A percentile compares a stretch with the other conserved stretches of the same genome.
phyloP scores from a whole-genome alignment of 2,797 vertebrate species.

The Luscinia megarhynchos region DNA sequence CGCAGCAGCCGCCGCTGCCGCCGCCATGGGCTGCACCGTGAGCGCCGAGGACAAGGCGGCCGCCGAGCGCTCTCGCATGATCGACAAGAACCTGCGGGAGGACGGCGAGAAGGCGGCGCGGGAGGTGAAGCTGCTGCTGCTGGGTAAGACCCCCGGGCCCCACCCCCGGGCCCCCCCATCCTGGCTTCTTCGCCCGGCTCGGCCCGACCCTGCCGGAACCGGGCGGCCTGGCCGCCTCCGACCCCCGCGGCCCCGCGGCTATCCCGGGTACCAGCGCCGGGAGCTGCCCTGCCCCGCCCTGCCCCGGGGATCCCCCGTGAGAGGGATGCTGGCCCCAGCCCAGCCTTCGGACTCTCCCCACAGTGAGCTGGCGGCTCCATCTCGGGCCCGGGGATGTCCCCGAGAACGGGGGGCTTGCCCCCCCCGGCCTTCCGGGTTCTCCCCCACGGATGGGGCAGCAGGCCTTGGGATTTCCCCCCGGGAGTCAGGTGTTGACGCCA shows the following conservation, averaged over 20 bases:
- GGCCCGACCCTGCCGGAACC: background rate
- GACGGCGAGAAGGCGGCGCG: slow-evolving; percentile 96
- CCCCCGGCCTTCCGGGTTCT: background rate
- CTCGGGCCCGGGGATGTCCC: background rate
- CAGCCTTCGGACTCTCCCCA: background rate
- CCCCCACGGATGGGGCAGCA: background rate
- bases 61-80: slow-evolving; percentile 96
- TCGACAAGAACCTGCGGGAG: slow-evolving; percentile 96
- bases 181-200: background rate
- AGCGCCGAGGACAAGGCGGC: slow-evolving; percentile 98
- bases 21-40: slow-evolving; percentile 95
- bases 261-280: background rate
- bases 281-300: background rate
- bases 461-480: background rate
- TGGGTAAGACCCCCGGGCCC: slow-evolving; percentile 80
- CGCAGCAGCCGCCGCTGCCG: background rate
- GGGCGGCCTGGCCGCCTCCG: background rate
- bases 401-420: background rate
- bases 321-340: background rate
- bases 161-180: background rate
- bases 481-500: too few relatives aligned
- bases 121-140: slow-evolving; percentile 94
- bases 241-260: background rate
- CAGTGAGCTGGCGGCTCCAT: background rate
- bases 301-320: background rate